Evolutionary conservation across 2,797 vertebrate genomes (phyloP).

Genomic region (Gymnoscopelus braueri): DNA sequence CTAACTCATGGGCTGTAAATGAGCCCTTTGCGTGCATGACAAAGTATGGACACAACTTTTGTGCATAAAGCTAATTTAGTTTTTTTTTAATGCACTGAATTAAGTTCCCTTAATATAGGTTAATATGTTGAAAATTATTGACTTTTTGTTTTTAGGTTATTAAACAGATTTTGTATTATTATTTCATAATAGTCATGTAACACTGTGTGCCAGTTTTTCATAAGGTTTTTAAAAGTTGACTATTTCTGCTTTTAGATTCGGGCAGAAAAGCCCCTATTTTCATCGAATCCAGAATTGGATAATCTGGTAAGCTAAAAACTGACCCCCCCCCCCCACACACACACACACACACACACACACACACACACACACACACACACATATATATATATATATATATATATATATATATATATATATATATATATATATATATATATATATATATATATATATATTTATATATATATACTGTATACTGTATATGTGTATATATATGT

Average conservation of each 20-base stretch:
- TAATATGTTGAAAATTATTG: too few relatives aligned
- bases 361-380: too few relatives aligned
- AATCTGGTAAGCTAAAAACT: constrained; percentile 90
- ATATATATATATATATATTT: not conserved
- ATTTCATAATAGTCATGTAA: not conserved
- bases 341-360: not conserved
- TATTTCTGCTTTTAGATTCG: constrained; percentile 88
- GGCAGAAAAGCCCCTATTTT: constrained; percentile 98
- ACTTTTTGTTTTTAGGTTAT: too few relatives aligned
- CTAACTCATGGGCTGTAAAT: constrained; percentile 23
- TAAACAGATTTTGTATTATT: not conserved
- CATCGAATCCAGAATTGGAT: constrained; percentile 98
- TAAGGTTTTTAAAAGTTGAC: constrained; percentile 21
- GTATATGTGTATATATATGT: too few relatives aligned
- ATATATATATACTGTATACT: too few relatives aligned
- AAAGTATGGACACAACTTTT: constrained; percentile 13
- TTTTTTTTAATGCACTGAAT: constrained; percentile 9
- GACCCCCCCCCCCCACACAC: not conserved
- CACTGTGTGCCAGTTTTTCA: constrained; percentile 8
- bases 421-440: too few relatives aligned
- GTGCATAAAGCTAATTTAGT: constrained; percentile 23
- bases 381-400: too few relatives aligned
- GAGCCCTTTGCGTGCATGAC: constrained; percentile 34
- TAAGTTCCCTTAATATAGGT: not conserved
- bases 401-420: not conserved